Conservation (phyloP, 2,797 vertebrate species). For the Kryptolebias ocellatus region DNA sequence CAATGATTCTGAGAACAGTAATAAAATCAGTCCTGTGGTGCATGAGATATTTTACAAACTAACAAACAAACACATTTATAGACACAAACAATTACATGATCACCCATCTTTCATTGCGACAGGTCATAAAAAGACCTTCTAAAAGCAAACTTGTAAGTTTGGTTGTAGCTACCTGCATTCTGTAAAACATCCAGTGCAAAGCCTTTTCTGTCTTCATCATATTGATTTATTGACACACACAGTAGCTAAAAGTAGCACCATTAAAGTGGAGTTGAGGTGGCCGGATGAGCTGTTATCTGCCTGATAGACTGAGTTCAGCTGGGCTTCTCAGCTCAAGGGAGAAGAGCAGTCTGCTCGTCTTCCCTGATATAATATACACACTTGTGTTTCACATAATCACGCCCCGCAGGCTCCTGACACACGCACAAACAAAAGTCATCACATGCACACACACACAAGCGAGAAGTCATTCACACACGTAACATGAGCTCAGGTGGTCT, state of each 20-base stretch:
- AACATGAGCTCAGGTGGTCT: constrained; percentile 39
- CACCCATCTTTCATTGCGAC: too few relatives aligned
- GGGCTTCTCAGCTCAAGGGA: constrained; percentile 23
- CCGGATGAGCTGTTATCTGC: constrained; percentile 24
- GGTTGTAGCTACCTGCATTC: neutral
- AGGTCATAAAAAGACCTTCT: neutral
- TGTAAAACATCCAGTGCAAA: constrained; percentile 10
- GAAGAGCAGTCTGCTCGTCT: constrained; percentile 48
- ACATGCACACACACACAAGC: constrained; percentile 4
- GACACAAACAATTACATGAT: too few relatives aligned
- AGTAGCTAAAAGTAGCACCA: constrained; percentile 32
- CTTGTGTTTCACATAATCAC: constrained; percentile 68
- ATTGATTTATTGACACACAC: constrained; percentile 33
- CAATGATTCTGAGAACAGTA: too few relatives aligned
- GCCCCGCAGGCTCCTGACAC: constrained; percentile 26
- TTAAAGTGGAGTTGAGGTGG: constrained; percentile 24
- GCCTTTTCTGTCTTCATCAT: neutral
- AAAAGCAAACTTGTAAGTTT: constrained; percentile 23
- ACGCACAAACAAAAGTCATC: constrained; percentile 18
- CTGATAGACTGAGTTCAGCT: constrained; percentile 23
- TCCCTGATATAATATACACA: constrained; percentile 55
- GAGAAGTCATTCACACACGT: constrained; percentile 25
- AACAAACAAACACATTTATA: too few relatives aligned
- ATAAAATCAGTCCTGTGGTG: too few relatives aligned
- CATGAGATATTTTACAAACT: too few relatives aligned